Evolutionary conservation across 2,113 vertebrate genomes (phyloP).

Genomic region (Scatophagus argus): DNA sequence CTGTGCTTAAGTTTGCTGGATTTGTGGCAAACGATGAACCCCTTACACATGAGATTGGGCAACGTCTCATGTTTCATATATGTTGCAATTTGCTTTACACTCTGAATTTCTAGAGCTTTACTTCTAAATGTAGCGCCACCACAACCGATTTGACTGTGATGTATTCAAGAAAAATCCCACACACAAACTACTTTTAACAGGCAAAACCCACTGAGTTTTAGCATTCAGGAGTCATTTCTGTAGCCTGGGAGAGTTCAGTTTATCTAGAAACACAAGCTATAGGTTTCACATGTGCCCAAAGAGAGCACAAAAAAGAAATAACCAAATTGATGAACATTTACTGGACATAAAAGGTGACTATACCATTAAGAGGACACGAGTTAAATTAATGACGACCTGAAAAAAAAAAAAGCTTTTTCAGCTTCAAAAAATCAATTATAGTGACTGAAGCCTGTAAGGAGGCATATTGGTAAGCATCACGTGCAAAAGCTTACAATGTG

Average conservation of each 20-base stretch:
- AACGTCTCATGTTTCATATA: background rate
- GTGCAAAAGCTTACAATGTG: background rate
- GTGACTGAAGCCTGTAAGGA: constrained; percentile 4
- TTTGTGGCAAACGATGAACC: constrained; percentile 15
- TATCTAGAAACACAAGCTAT: constrained; percentile 9
- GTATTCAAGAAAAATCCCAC: constrained; percentile 63
- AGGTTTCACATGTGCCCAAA: constrained; percentile 11
- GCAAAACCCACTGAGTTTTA: constrained; percentile 57
- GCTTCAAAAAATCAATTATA: no score
- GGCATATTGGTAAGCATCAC: constrained; percentile 4
- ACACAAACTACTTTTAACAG: constrained; percentile 70
- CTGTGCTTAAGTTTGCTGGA: background rate
- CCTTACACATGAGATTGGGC: no score
- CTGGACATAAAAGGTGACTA: constrained; percentile 18
- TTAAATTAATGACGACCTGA: background rate
- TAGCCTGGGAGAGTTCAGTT: constrained; percentile 69
- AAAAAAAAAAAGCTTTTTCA: no score
- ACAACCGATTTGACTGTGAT: constrained; percentile 68
- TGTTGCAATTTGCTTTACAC: background rate
- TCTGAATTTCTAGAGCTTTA: background rate
- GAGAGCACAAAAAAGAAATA: constrained; percentile 10
- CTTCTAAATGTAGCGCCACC: background rate
- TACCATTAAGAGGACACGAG: constrained; percentile 9
- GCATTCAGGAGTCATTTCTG: constrained; percentile 71
- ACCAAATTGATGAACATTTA: constrained; percentile 12